A percentile compares a stretch with the other conserved stretches of the same genome.
Evolutionary conservation across 2,797 vertebrate species (phyloP).

Genomic region (Phrynocephalus vlangalii): DNA sequence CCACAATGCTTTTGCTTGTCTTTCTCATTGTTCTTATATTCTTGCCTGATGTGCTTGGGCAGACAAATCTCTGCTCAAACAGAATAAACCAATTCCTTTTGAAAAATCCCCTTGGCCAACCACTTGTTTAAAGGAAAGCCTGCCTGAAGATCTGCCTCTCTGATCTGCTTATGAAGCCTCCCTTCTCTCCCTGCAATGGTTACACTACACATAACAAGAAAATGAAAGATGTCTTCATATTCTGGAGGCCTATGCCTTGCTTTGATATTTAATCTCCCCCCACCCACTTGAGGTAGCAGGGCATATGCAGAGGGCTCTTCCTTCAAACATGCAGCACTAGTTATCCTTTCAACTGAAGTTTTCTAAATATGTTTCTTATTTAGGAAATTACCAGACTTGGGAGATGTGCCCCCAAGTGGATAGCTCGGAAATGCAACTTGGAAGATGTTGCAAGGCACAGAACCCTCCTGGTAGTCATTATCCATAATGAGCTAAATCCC

Average conservation of each 20-base stretch:
- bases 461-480: conserved; percentile 45
- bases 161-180: too few relatives aligned
- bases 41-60: too few relatives aligned
- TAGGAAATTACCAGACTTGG: conserved; percentile 57
- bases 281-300: background rate
- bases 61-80: too few relatives aligned
- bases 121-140: too few relatives aligned
- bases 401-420: conserved; percentile 68
- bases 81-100: too few relatives aligned
- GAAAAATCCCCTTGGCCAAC: too few relatives aligned
- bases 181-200: too few relatives aligned
- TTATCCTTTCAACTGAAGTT: conserved; percentile 48
- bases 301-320: background rate
- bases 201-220: background rate
- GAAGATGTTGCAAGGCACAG: background rate
- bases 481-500: conserved; percentile 2
- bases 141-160: too few relatives aligned
- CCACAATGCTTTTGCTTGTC: too few relatives aligned
- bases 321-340: background rate
- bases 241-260: background rate
- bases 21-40: too few relatives aligned
- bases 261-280: background rate
- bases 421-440: conserved; percentile 60
- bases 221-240: background rate
- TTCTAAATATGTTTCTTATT: conserved; percentile 39